Conservation (phyloP, 2,888 invertebrate genomes). For the Drosophila kokeensis region DNA sequence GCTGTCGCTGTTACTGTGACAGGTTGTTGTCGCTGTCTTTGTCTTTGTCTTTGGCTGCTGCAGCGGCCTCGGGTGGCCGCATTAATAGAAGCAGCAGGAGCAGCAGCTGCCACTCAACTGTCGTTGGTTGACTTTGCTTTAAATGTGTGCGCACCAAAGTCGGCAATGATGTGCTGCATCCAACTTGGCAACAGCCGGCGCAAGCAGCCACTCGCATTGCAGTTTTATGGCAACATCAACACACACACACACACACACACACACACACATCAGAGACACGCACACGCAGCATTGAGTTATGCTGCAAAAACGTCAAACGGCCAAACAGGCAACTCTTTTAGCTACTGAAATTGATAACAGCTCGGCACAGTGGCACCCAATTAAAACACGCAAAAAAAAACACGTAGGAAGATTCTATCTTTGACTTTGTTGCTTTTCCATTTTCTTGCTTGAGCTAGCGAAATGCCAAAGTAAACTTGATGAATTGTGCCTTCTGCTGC, state of each 20-base stretch:
- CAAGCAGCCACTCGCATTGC: constrained; percentile 32
- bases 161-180: constrained; percentile 78
- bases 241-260: constrained; percentile 15
- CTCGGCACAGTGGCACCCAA: constrained; percentile 51
- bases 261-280: constrained; percentile 12
- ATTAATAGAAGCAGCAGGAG: constrained; percentile 8
- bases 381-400: constrained; percentile 5
- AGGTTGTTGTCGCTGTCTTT: constrained; percentile 71
- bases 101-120: constrained; percentile 75
- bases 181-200: constrained; percentile 45
- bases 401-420: neutral
- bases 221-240: constrained; percentile 38
- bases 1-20: constrained; percentile 55
- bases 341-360: constrained; percentile 51
- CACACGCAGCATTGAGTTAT: constrained; percentile 13
- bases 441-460: constrained; percentile 13
- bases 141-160: constrained; percentile 81
- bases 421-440: constrained; percentile 7
- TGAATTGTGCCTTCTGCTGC: neutral
- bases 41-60: constrained; percentile 56
- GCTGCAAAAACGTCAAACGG: constrained; percentile 54
- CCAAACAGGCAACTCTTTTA: constrained; percentile 70
- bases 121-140: constrained; percentile 58
- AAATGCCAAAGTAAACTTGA: constrained; percentile 19
- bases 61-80: constrained; percentile 25